phyloP scores from a whole-genome alignment of 2,888 invertebrate genomes.

The Abscondita cerata region DNA sequence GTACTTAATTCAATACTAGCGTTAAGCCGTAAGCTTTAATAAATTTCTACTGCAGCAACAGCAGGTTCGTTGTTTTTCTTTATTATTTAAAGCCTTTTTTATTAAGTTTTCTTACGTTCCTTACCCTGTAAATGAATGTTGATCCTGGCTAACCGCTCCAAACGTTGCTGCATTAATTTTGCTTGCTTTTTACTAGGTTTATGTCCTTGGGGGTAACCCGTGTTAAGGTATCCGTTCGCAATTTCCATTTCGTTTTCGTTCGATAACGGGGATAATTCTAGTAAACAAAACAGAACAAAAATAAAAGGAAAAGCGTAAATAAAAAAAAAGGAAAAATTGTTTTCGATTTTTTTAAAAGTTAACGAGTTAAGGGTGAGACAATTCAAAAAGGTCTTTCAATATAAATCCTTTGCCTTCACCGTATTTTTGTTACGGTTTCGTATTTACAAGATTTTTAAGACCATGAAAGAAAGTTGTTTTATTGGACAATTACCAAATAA shows the following conservation, averaged over 20 bases:
- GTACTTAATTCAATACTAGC: too few relatives aligned
- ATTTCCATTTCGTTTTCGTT: slow-evolving; percentile 63
- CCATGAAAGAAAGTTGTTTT: too few relatives aligned
- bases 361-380: too few relatives aligned
- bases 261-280: slow-evolving; percentile 65
- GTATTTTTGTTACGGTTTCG: too few relatives aligned
- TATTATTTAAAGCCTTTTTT: slow-evolving; percentile 14
- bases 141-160: slow-evolving; percentile 79
- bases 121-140: slow-evolving; percentile 87
- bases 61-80: too few relatives aligned
- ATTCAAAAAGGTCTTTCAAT: too few relatives aligned
- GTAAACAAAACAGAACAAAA: slow-evolving; percentile 45
- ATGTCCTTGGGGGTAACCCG: slow-evolving; percentile 53
- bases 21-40: neutral
- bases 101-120: slow-evolving; percentile 44
- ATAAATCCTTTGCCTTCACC: too few relatives aligned
- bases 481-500: too few relatives aligned
- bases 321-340: neutral
- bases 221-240: slow-evolving; percentile 52
- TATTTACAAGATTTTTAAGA: too few relatives aligned
- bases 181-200: slow-evolving; percentile 72
- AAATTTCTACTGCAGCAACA: neutral
- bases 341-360: too few relatives aligned
- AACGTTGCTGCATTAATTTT: slow-evolving; percentile 72
- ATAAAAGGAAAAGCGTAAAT: neutral